A percentile compares a stretch with the other conserved stretches of the same genome.
phyloP scores from a whole-genome alignment of 1,140 invertebrate species.

The Drosophila malerkotliana region DNA sequence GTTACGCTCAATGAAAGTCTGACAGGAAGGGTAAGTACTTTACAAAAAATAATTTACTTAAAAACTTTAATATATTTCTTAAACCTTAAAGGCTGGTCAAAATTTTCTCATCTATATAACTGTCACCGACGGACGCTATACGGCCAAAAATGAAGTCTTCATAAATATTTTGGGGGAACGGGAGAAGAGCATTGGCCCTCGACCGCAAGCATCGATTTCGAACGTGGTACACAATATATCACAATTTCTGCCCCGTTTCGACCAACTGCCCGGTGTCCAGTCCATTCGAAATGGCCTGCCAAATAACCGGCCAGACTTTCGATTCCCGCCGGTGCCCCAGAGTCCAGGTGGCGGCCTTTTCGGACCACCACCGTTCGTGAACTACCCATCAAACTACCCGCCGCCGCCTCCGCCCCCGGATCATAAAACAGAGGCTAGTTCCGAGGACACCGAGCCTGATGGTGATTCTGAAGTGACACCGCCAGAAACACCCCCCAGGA shows the following conservation, averaged over 20 bases:
- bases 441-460: slow-evolving; percentile 4
- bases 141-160: slow-evolving; percentile 89
- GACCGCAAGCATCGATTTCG: slow-evolving; percentile 65
- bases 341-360: slow-evolving; percentile 34
- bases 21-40: slow-evolving; percentile 86
- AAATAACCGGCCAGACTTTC: slow-evolving; percentile 43
- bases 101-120: slow-evolving; percentile 89
- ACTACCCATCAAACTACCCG: slow-evolving; percentile 43
- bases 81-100: slow-evolving; percentile 86
- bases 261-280: slow-evolving; percentile 66
- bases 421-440: slow-evolving; percentile 2
- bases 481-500: background rate
- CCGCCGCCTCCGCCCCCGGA: slow-evolving; percentile 3
- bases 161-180: slow-evolving; percentile 86
- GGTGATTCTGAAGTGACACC: slow-evolving; percentile 7
- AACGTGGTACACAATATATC: slow-evolving; percentile 78
- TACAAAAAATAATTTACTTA: background rate
- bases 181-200: slow-evolving; percentile 52
- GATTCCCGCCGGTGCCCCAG: slow-evolving; percentile 52
- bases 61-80: slow-evolving; percentile 3
- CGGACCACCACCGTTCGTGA: slow-evolving; percentile 36
- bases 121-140: slow-evolving; percentile 87
- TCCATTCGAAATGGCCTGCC: slow-evolving; percentile 67
- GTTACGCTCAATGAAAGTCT: slow-evolving; percentile 89
- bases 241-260: slow-evolving; percentile 67